These are phyloP conservation scores for Megaceryle torquata DNA, from an alignment of 2,113 vertebrate species.

Conservation along the genomic window DNA sequence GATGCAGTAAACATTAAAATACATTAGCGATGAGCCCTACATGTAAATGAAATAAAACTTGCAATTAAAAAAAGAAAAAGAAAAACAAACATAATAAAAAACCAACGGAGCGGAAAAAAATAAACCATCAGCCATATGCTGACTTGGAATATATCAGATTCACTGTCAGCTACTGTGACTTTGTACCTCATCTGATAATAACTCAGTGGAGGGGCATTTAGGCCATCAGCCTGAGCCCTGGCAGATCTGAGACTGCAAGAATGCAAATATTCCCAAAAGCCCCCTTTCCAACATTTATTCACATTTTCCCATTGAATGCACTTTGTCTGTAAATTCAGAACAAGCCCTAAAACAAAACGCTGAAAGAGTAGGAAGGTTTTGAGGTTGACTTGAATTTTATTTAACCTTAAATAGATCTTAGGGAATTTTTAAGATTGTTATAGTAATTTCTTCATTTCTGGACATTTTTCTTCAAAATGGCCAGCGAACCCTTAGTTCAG, in stretches of 20 bases:
- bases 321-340: not conserved
- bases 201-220: not conserved
- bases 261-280: not conserved
- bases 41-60: slow-evolving; percentile 31
- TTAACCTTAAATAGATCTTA: not conserved
- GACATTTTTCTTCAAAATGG: not conserved
- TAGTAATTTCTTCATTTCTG: not conserved
- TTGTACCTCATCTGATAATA: not conserved
- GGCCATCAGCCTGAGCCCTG: not conserved
- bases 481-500: not conserved
- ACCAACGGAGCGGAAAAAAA: not conserved
- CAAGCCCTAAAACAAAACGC: not conserved
- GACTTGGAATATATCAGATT: not conserved
- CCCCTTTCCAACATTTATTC: not conserved
- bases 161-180: not conserved
- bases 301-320: not conserved
- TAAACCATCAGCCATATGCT: not conserved
- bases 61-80: slow-evolving; percentile 5
- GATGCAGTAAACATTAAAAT: slow-evolving; percentile 54
- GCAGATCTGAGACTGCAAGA: not conserved
- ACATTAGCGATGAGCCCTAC: not conserved
- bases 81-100: slow-evolving; percentile 49
- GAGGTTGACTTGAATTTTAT: not conserved
- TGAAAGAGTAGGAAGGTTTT: not conserved
- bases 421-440: not conserved